Percentiles rank a stretch among this genome's conserved stretches.
Conservation (phyloP, 2,797 vertebrate species). For the Rhinichthys osculus region DNA sequence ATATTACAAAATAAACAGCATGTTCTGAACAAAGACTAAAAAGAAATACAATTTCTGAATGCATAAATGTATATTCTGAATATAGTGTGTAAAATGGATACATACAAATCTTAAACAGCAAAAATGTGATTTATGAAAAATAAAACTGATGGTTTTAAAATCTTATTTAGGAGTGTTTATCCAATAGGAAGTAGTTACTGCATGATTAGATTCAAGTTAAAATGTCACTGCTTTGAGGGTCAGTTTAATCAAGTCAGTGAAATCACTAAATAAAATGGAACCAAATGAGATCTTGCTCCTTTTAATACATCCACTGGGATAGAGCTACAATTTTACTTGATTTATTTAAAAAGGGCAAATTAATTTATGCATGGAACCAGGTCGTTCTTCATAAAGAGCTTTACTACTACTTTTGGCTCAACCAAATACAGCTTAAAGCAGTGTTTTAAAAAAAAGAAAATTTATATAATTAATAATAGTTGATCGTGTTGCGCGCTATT, state of each 20-base stretch:
- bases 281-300: background rate
- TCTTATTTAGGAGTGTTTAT: background rate
- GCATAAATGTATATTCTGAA: background rate
- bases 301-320: background rate
- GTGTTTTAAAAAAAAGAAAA: background rate
- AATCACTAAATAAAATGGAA: background rate
- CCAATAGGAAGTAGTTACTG: conserved; percentile 1
- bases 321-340: background rate
- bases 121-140: background rate
- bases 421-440: background rate
- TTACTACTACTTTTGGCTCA: background rate
- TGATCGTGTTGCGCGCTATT: background rate
- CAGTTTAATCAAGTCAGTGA: conserved; percentile 7
- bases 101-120: background rate
- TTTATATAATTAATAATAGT: background rate
- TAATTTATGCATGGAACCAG: background rate
- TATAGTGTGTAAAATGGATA: background rate
- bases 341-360: background rate
- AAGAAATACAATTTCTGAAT: too few relatives aligned
- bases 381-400: conserved; percentile 8
- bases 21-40: background rate
- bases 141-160: background rate
- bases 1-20: background rate
- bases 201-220: background rate
- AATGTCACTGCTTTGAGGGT: conserved; percentile 12